Percentiles rank a stretch among this genome's conserved stretches.
Evolutionary conservation across 2,888 invertebrate genomes (phyloP).

Genomic region (Apamea crenata): DNA sequence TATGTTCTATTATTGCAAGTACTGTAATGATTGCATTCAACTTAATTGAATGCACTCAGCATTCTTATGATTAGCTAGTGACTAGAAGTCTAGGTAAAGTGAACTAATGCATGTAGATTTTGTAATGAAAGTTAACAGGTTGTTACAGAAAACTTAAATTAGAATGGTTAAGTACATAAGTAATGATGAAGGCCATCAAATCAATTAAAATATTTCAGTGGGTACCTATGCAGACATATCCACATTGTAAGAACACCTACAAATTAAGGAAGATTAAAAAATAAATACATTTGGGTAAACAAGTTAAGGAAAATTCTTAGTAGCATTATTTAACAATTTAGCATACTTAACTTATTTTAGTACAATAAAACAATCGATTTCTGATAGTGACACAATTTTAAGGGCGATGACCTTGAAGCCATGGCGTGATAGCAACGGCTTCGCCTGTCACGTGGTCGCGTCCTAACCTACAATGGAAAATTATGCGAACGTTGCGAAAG

Average conservation of each 20-base stretch:
- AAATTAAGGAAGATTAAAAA: not conserved
- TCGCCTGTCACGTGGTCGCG: slow-evolving; percentile 62
- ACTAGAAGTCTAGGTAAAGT: not conserved
- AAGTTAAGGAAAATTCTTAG: slow-evolving; percentile 31
- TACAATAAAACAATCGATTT: slow-evolving; percentile 39
- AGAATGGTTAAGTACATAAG: not conserved
- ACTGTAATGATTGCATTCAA: not conserved
- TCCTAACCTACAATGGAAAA: slow-evolving; percentile 64
- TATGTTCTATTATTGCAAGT: slow-evolving; percentile 11
- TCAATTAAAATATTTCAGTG: slow-evolving; percentile 1
- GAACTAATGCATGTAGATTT: not conserved
- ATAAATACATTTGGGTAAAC: not conserved
- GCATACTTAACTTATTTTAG: slow-evolving; percentile 31
- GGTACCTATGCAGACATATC: not conserved
- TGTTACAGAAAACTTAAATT: not conserved
- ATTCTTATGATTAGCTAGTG: not conserved
- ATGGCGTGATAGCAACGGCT: slow-evolving; percentile 54
- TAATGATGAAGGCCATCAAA: not conserved
- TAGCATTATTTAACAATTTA: slow-evolving; percentile 19
- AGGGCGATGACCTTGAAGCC: slow-evolving; percentile 56
- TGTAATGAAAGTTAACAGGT: not conserved
- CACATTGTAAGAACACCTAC: not conserved
- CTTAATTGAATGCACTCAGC: not conserved
- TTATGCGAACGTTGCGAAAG: slow-evolving; percentile 21
- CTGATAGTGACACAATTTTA: slow-evolving; percentile 48